A percentile compares a stretch with the other conserved stretches of the same genome.
phyloP scores from a whole-genome alignment of 2,113 vertebrate genomes.

The Jaculus jaculus region DNA sequence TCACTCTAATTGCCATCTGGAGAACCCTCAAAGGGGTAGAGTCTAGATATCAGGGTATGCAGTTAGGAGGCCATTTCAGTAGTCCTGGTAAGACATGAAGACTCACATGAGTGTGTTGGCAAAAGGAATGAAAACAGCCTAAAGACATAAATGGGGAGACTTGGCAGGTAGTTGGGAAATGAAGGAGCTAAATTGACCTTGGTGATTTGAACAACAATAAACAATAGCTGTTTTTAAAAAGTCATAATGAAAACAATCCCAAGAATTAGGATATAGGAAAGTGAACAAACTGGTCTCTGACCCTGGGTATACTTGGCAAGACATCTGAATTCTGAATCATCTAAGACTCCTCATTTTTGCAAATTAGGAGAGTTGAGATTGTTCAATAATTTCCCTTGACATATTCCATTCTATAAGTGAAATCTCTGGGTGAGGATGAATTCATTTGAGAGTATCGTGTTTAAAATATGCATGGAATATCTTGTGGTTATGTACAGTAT shows the following conservation, averaged over 20 bases:
- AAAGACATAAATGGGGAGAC: not conserved
- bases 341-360: not conserved
- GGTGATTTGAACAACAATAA: not conserved
- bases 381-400: constrained; percentile 11
- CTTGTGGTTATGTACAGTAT: not conserved
- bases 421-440: not conserved
- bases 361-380: not conserved
- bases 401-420: not conserved
- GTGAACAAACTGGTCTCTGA: not conserved
- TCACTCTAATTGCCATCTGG: not conserved
- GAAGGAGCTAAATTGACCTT: not conserved
- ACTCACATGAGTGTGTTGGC: not conserved
- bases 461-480: not conserved
- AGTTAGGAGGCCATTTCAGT: not conserved
- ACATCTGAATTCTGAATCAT: constrained; percentile 18
- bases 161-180: not conserved
- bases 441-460: not conserved
- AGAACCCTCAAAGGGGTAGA: not conserved
- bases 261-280: not conserved
- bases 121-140: not conserved
- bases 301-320: not conserved
- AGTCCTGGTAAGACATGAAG: not conserved
- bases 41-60: not conserved
- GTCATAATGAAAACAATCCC: not conserved
- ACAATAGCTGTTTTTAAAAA: not conserved